phyloP scores from a whole-genome alignment of 2,888 invertebrate species.

The Eubasilissa splendida region DNA sequence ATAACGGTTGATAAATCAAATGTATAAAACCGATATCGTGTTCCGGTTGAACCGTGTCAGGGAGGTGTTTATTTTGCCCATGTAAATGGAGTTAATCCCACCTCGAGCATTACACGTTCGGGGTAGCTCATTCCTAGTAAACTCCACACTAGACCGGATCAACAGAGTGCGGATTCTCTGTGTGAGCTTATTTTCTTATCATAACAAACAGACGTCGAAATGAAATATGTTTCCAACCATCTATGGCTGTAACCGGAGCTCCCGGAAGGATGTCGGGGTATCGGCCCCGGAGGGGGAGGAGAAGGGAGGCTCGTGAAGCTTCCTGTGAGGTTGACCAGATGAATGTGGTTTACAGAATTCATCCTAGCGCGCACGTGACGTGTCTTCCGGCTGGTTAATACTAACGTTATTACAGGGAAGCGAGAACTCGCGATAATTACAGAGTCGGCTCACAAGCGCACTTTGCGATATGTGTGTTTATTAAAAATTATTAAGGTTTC shows the following conservation, averaged over 20 bases:
- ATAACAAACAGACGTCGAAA: slow-evolving; percentile 26
- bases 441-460: no score
- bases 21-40: no score
- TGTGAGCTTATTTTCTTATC: slow-evolving; percentile 23
- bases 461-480: no score
- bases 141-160: neutral
- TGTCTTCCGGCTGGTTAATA: no score
- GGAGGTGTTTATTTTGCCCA: no score
- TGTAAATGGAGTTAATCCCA: neutral
- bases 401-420: no score
- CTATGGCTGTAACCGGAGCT: slow-evolving; percentile 16
- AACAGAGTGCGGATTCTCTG: slow-evolving; percentile 8
- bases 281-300: neutral
- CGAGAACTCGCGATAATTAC: no score
- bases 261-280: neutral
- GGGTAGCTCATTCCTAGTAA: neutral
- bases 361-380: slow-evolving; percentile 1
- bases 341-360: slow-evolving; percentile 8
- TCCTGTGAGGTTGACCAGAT: slow-evolving; percentile 14
- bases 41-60: neutral
- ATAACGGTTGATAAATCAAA: no score
- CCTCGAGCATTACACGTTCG: slow-evolving; percentile 6
- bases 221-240: slow-evolving; percentile 22
- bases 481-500: no score
- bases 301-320: slow-evolving; percentile 7